Base-by-base conservation (phyloP, 2,113 vertebrate genomes). In the Thinocorus orbignyianus region DNA sequence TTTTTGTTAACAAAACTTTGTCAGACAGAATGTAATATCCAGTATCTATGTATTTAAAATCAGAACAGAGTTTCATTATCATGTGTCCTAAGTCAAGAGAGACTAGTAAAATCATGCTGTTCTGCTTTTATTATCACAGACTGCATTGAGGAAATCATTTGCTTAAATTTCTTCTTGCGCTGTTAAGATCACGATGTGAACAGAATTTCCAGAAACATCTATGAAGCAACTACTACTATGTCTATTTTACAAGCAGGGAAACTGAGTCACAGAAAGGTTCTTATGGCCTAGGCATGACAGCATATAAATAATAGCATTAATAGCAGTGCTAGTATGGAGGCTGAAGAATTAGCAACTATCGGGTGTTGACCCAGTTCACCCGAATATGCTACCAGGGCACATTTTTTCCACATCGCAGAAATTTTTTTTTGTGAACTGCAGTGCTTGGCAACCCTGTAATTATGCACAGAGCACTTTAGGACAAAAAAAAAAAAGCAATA, bases 361-460 rank as follows among this genome's bases (percentile, higher is more conserved):
- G 3, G 7, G 30, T 68, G 26, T 87, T 78, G 51, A 88, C 70
- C n/a, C 44, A 85, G 52, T 91, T 89, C 65, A 79, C 70, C 25
- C 76, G 39, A 91, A 76, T 57, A 76, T 18, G n/a, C 65, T 64
- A 60, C 13, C 70, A 90, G 62, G 54, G 62, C 66, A 88, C 62
- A 28, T 82, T 79, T 93, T 90, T 93, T 89, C 68, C 80, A 57
- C 72, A 58, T 90, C 5, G 4, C 68, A 92, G 74, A 66, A 83
- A 87, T 88, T 94, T 70, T 93, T 70, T 93, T 90, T 86, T 86
- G 54, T 33, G 39, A 92, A 88, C 33, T 80, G 26, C 26, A 62
- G 46, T 60, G 37, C 68, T 85, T 39, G 41, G 49, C 76, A 92
- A 61, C 54, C 25, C 74, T 90, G 42, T 86, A 95, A 93, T 90